Conservation (phyloP, 2,797 vertebrate species). For the Hoplostethus atlanticus region DNA sequence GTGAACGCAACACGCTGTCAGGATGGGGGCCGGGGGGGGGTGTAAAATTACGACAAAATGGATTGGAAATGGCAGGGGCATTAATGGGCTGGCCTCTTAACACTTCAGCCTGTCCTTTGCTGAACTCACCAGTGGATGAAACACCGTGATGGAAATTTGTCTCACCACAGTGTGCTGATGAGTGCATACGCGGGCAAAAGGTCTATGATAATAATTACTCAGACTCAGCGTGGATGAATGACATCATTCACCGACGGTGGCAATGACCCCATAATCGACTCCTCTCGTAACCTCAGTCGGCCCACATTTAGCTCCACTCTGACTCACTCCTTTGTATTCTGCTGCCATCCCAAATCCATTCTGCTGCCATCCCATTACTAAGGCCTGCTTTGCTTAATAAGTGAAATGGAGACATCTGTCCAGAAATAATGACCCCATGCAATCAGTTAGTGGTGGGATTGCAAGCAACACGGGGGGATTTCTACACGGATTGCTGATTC, state of each 20-base stretch:
- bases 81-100: slow-evolving; percentile 74
- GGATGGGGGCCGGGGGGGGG: neutral
- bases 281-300: slow-evolving; percentile 39
- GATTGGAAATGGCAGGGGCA: slow-evolving; percentile 49
- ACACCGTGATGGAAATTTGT: slow-evolving; percentile 43
- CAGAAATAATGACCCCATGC: slow-evolving; percentile 50
- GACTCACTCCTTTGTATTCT: slow-evolving; percentile 55
- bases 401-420: slow-evolving; percentile 67
- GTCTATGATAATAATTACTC: slow-evolving; percentile 62
- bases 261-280: slow-evolving; percentile 57
- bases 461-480: slow-evolving; percentile 31
- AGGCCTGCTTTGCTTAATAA: slow-evolving; percentile 63
- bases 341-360: slow-evolving; percentile 40
- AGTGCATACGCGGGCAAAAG: slow-evolving; percentile 37
- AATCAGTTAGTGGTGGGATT: slow-evolving; percentile 36
- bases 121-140: slow-evolving; percentile 51
- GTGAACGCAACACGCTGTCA: neutral
- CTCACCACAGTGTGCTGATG: slow-evolving; percentile 34
- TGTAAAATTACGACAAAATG: slow-evolving; percentile 36
- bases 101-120: slow-evolving; percentile 6
- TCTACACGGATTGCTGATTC: slow-evolving; percentile 14
- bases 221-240: slow-evolving; percentile 48
- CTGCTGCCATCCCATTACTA: slow-evolving; percentile 45
- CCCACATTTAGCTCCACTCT: slow-evolving; percentile 32
- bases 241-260: slow-evolving; percentile 43